Conservation (phyloP, 2,113 vertebrate genomes). For the Amblyopsis rosae region DNA sequence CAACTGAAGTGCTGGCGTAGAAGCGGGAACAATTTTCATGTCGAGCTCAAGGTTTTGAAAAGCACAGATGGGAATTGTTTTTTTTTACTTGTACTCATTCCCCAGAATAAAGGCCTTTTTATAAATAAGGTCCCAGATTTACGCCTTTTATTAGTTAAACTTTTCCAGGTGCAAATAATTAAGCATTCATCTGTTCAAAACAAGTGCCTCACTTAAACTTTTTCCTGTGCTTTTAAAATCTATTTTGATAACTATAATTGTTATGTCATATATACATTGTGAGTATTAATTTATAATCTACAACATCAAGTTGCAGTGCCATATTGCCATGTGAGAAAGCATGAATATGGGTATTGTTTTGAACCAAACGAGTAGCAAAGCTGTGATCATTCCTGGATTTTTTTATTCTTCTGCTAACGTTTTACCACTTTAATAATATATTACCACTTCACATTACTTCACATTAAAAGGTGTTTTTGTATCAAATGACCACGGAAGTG, state of each 20-base stretch:
- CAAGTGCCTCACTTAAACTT: background rate
- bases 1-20: conserved; percentile 12
- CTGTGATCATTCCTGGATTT: no score
- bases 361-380: no score
- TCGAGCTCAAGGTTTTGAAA: conserved; percentile 14
- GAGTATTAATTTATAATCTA: background rate
- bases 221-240: conserved; percentile 12
- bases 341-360: no score
- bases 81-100: conserved; percentile 25
- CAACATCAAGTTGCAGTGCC: no score
- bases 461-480: no score
- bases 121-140: conserved; percentile 4
- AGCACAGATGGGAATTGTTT: conserved; percentile 57
- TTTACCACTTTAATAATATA: no score
- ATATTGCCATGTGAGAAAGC: no score
- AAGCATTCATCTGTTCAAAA: no score
- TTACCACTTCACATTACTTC: no score
- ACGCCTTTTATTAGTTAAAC: background rate
- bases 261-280: background rate
- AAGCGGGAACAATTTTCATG: conserved; percentile 13
- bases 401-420: no score
- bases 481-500: background rate
- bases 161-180: no score
- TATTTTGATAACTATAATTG: conserved; percentile 13
- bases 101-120: conserved; percentile 32